A percentile compares a stretch with the other conserved stretches of the same genome.
Evolutionary conservation across 2,797 vertebrate species (phyloP).

Genomic region (Meriones psammophilus): DNA sequence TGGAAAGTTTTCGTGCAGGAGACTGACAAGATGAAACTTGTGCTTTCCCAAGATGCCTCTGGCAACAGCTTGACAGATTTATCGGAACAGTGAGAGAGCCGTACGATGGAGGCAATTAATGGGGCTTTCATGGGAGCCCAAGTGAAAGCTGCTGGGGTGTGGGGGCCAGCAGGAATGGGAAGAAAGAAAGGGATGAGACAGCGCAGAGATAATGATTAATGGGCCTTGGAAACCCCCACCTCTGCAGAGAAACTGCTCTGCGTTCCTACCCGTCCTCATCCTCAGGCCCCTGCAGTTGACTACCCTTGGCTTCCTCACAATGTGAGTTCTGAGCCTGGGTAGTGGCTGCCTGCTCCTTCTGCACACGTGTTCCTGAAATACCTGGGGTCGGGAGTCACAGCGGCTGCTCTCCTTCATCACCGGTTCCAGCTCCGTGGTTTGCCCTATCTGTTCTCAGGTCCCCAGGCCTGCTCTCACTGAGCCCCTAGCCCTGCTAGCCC

Average conservation of each 20-base stretch:
- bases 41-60: conserved; percentile 49
- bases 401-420: not conserved
- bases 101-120: not conserved
- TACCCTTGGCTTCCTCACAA: conserved; percentile 1
- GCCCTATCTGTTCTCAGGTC: not conserved
- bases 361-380: conserved; percentile 17
- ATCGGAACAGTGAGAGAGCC: not conserved
- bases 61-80: not conserved
- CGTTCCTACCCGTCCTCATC: conserved; percentile 55
- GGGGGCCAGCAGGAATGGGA: not conserved
- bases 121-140: conserved; percentile 18
- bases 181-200: conserved; percentile 38
- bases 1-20: conserved; percentile 39
- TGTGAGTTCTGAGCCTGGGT: not conserved
- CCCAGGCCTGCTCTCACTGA: not conserved
- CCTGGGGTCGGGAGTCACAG: not conserved
- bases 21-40: conserved; percentile 52
- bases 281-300: conserved; percentile 18
- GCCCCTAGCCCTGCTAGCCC: too few species aligned
- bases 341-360: not conserved
- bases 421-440: not conserved
- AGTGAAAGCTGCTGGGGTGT: not conserved
- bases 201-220: conserved; percentile 63
- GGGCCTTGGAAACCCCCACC: conserved; percentile 70
- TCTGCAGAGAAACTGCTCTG: conserved; percentile 46